A percentile compares a stretch with the other conserved stretches of the same genome.
phyloP scores from a whole-genome alignment of 2,113 vertebrate genomes.

The Catharus minimus region DNA sequence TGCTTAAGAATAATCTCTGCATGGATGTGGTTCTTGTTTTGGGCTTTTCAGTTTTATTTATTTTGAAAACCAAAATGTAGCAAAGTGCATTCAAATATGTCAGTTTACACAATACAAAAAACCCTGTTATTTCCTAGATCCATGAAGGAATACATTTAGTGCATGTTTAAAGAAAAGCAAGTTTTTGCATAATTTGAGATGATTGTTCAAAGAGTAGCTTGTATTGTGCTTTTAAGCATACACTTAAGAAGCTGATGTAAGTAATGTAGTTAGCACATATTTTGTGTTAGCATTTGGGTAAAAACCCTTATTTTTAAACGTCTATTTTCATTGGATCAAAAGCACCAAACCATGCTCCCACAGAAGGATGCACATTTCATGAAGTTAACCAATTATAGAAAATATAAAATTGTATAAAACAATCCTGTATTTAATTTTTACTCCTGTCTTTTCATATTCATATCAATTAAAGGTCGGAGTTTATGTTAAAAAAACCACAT shows the following conservation, averaged over 20 bases:
- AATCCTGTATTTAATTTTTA: neutral
- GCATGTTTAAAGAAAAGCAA: slow-evolving; percentile 9
- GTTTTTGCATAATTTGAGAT: slow-evolving; percentile 31
- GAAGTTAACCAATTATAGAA: slow-evolving; percentile 25
- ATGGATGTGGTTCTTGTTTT: slow-evolving; percentile 76
- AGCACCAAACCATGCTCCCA: slow-evolving; percentile 35
- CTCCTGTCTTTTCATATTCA: neutral
- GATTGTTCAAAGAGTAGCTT: slow-evolving; percentile 15
- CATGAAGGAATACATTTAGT: slow-evolving; percentile 43
- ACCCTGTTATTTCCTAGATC: slow-evolving; percentile 6
- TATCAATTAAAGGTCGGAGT: neutral
- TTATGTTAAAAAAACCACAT: neutral
- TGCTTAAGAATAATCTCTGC: slow-evolving; percentile 77
- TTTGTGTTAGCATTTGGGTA: neutral
- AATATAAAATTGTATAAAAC: neutral
- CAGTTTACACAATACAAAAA: slow-evolving; percentile 32
- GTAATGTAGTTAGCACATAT: neutral
- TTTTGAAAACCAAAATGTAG: slow-evolving; percentile 43
- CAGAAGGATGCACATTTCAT: slow-evolving; percentile 34
- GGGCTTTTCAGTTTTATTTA: slow-evolving; percentile 23
- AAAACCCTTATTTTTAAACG: slow-evolving; percentile 24
- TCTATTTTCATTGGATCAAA: neutral
- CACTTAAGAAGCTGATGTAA: slow-evolving; percentile 10
- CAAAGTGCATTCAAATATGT: slow-evolving; percentile 42
- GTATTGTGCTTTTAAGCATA: slow-evolving; percentile 33